Conservation (phyloP, 2,888 invertebrate species). For the Brachyptera risi region DNA sequence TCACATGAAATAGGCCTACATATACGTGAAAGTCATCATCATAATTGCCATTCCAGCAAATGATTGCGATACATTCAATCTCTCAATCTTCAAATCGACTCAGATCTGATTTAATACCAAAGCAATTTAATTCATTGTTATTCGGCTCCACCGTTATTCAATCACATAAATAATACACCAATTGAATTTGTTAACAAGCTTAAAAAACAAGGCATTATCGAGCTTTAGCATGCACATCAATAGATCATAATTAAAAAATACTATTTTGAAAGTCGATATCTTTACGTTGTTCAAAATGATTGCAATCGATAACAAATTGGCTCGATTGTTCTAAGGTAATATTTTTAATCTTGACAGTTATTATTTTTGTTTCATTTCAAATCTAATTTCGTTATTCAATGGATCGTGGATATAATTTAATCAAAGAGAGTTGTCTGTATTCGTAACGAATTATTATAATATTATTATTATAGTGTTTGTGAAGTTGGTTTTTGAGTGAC, state of each 20-base stretch:
- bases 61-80: no score
- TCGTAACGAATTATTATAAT: no score
- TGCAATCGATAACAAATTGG: constrained; percentile 8
- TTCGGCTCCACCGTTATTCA: background rate
- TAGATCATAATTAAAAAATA: background rate
- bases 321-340: background rate
- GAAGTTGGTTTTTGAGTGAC: no score
- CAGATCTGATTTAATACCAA: background rate
- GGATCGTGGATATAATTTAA: background rate
- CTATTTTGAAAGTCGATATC: constrained; percentile 4
- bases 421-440: background rate
- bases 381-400: constrained; percentile 12
- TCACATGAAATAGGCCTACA: no score
- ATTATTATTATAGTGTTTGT: no score
- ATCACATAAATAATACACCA: constrained; percentile 9
- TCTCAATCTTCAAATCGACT: no score
- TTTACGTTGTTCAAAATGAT: no score
- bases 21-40: no score
- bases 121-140: background rate
- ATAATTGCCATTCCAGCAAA: no score
- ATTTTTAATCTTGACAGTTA: background rate
- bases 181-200: background rate
- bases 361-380: background rate
- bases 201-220: background rate
- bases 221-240: background rate